These are phyloP conservation scores for Crocidura indochinensis DNA, from an alignment of 2,797 vertebrate species.

Conservation along the genomic window DNA sequence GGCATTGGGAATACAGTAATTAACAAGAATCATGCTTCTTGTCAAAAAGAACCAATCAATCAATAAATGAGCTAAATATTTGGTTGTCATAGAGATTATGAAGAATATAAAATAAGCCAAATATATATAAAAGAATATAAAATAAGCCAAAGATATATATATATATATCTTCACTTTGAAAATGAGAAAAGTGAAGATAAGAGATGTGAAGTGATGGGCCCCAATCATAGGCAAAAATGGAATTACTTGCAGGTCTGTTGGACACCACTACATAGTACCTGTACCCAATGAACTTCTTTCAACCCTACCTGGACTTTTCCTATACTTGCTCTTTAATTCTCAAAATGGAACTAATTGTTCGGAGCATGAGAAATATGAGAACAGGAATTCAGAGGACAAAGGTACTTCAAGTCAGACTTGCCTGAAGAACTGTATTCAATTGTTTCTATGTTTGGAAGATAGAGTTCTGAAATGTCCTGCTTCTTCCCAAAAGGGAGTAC, in stretches of 20 bases:
- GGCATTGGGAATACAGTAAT: background rate
- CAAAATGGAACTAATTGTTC: constrained; percentile 24
- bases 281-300: background rate
- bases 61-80: constrained; percentile 40
- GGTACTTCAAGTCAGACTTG: constrained; percentile 22
- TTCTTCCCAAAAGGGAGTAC: constrained; percentile 20
- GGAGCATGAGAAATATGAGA: background rate
- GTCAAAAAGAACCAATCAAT: background rate
- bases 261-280: background rate
- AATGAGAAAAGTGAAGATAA: background rate
- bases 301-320: background rate
- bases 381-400: constrained; percentile 25
- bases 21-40: constrained; percentile 17
- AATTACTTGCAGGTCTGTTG: background rate
- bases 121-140: background rate
- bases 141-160: background rate
- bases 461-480: constrained; percentile 61
- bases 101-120: constrained; percentile 39
- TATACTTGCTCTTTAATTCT: background rate
- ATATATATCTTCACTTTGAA: background rate
- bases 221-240: background rate
- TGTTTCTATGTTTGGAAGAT: constrained; percentile 66
- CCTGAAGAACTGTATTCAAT: constrained; percentile 15
- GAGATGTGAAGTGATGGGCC: constrained; percentile 30
- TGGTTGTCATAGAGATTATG: background rate